These are phyloP conservation scores for Cryptoblepharus egeriae DNA, from an alignment of 2,797 vertebrate species.

Conservation along the genomic window DNA sequence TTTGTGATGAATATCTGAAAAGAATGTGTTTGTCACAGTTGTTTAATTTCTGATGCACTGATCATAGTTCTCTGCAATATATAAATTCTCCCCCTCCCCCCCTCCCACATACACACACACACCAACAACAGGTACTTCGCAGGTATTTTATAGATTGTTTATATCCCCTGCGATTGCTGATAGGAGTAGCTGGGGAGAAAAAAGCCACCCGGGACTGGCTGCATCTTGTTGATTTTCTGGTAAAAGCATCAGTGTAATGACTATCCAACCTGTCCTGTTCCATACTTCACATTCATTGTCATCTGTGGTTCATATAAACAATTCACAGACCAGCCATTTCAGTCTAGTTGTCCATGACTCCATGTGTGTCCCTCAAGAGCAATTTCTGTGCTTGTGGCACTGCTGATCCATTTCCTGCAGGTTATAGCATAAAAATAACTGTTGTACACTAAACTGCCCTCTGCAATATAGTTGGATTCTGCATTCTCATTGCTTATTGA, in stretches of 20 bases:
- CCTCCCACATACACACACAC: no score
- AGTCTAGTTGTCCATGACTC: constrained; percentile 18
- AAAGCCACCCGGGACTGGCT: not conserved
- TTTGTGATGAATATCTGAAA: no score
- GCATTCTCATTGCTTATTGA: not conserved
- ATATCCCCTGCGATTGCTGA: not conserved
- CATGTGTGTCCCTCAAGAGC: constrained; percentile 19
- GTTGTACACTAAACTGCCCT: constrained; percentile 10
- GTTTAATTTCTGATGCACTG: no score
- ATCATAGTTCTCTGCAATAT: not conserved
- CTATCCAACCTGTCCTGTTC: not conserved
- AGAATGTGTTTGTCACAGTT: no score
- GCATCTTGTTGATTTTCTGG: not conserved
- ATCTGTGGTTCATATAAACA: constrained; percentile 8
- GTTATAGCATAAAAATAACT: constrained; percentile 34
- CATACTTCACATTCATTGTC: not conserved
- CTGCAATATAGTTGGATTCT: constrained; percentile 22
- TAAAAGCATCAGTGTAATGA: not conserved
- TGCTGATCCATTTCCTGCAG: constrained; percentile 39
- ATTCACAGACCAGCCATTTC: constrained; percentile 4
- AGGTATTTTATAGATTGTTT: not conserved
- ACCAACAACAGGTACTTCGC: not conserved
- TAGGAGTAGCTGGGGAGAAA: not conserved
- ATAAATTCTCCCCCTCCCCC: not conserved
- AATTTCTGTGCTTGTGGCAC: constrained; percentile 42